Base-by-base conservation (phyloP, 1,140 invertebrate genomes). In the Heterodera carotae region DNA sequence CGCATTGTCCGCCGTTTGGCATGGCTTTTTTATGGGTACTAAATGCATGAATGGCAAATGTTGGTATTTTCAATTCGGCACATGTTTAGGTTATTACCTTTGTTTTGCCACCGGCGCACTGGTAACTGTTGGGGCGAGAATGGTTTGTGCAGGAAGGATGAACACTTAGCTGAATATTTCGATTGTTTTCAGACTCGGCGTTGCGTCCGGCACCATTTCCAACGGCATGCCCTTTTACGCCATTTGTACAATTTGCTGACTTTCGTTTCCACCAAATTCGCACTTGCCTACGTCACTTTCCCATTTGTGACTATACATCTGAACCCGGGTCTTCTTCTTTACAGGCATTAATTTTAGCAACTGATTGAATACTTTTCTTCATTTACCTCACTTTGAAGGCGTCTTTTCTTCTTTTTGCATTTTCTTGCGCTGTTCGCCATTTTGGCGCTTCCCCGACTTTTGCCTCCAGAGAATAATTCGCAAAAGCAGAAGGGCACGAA, bases 1-100 rank as follows among this genome's bases (percentile, higher is more conserved):
- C 89, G 89, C 91, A 2, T 89, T 97, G 66, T 96, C 94, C 33
- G 95, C 95, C 25, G 86, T 97, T 31, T 98, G 96, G 96, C 96
- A 98, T 89, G 96, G 90, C 66, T 83, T 84, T 71, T 86, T 84
- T 53, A 29, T 83, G 29, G 82, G 96, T 56, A 56, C 22, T 5
- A 22, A 56, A 56, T 5, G 5, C 15, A 56, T 22, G 5, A n/a
- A 43, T 43, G 7, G 2, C 39, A 2, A 43, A 1, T 22, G 12
- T 56, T 56, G 12, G 5, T 1, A 12, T 22, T 56, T 53, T 56
- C 22, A 56, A 56, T 73, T 59, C 53, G 15, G n/a, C 4, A 25
- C 2, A n/a, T 5, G 31, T 73, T 60, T 15, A 73, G 71, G 72
- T 22, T 99, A 99, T 90, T 99, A 98, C 88, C 86, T 98, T 53